Percentiles rank a stretch among this genome's conserved stretches.
phyloP scores from a whole-genome alignment of 2,113 vertebrate genomes.

The cattle (Bos taurus) region ARS-UCD2.0 NC_037355.1:32263501-32264000 shows the following conservation, averaged over 20 bases:
- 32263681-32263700: background rate
- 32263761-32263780: background rate
- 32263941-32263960: background rate
- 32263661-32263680: background rate
- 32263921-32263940: background rate
- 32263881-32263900: background rate
- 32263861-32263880: background rate
- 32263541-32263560: background rate
- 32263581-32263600: background rate
- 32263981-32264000: background rate
- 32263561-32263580: background rate
- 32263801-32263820: background rate
- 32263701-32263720: background rate
- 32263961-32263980: background rate
- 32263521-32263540: background rate
- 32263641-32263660: background rate
- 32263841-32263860: background rate
- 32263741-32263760: background rate
- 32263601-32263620: background rate
- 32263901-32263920: background rate
- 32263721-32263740: background rate
- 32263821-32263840: background rate
- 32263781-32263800: background rate
- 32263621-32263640: background rate
- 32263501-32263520: background rate